These are phyloP conservation scores for Limnephilus rhombicus DNA, from an alignment of 2,888 invertebrate species.

Conservation along the genomic window DNA sequence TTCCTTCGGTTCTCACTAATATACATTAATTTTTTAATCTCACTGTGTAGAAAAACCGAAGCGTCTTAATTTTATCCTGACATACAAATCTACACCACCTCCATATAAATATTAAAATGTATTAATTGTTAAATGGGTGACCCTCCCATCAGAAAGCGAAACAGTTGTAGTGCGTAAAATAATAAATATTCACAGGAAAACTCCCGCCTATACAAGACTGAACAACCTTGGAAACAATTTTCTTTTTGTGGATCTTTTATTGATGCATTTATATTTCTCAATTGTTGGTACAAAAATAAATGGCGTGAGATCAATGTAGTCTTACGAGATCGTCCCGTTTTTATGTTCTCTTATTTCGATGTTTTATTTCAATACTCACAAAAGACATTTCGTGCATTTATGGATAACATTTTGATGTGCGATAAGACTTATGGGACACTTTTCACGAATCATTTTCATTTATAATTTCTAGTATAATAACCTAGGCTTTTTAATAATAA, in stretches of 20 bases:
- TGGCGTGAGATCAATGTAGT: conserved; percentile 16
- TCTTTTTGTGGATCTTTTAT: conserved; percentile 23
- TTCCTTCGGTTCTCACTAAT: neutral
- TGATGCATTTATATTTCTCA: conserved; percentile 17
- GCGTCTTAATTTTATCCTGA: neutral
- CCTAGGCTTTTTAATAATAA: no score
- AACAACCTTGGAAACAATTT: conserved; percentile 29
- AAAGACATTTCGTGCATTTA: neutral
- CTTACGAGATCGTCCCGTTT: neutral
- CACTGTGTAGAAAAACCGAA: neutral
- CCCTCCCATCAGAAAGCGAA: no score
- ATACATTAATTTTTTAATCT: neutral
- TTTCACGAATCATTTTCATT: neutral
- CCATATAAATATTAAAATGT: neutral
- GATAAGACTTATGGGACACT: neutral
- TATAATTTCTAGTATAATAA: no score
- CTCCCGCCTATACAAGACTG: neutral
- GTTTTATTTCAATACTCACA: conserved; percentile 6
- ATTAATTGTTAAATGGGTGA: neutral
- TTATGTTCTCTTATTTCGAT: conserved; percentile 12
- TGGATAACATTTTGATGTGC: neutral
- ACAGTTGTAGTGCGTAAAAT: neutral
- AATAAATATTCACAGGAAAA: conserved; percentile 9
- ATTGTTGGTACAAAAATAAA: conserved; percentile 32
- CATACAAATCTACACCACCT: neutral